Conservation (phyloP, 1,140 invertebrate species). For the Aphaenogaster ashmeadi region DNA sequence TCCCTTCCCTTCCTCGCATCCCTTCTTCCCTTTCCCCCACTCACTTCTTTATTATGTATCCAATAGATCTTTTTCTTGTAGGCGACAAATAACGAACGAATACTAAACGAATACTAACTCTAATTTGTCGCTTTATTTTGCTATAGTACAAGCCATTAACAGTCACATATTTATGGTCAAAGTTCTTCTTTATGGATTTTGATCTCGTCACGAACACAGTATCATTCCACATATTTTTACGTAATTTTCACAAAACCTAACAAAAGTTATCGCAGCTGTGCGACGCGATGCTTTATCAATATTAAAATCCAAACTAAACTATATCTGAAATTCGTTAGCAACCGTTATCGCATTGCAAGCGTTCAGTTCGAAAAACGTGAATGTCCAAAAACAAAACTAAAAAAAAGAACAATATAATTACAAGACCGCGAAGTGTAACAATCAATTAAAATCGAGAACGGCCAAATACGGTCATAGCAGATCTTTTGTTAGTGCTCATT, state of each 20-base stretch:
- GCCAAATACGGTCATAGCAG: too few relatives aligned
- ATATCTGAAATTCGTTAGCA: neutral
- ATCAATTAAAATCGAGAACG: too few relatives aligned
- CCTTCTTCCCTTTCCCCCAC: neutral
- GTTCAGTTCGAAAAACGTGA: neutral
- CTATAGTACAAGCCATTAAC: neutral
- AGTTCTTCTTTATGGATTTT: neutral
- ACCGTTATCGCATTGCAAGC: neutral
- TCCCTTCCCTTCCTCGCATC: too few relatives aligned
- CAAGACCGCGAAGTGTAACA: too few relatives aligned
- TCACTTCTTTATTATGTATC: neutral
- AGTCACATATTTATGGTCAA: neutral
- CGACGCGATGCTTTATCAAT: neutral
- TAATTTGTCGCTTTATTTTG: neutral
- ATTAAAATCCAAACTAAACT: neutral
- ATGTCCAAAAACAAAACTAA: neutral
- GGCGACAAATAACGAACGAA: too few relatives aligned
- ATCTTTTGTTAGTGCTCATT: too few relatives aligned
- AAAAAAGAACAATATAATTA: neutral
- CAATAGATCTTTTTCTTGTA: too few relatives aligned
- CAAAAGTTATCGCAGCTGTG: neutral
- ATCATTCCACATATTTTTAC: neutral
- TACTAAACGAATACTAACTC: neutral
- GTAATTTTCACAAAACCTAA: neutral
- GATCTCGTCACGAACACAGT: too few relatives aligned